Evolutionary conservation across 2,888 invertebrate genomes (phyloP), one percentile per base, ranked within the genome.

Genomic region (Hemistola chrysoprasaria): DNA sequence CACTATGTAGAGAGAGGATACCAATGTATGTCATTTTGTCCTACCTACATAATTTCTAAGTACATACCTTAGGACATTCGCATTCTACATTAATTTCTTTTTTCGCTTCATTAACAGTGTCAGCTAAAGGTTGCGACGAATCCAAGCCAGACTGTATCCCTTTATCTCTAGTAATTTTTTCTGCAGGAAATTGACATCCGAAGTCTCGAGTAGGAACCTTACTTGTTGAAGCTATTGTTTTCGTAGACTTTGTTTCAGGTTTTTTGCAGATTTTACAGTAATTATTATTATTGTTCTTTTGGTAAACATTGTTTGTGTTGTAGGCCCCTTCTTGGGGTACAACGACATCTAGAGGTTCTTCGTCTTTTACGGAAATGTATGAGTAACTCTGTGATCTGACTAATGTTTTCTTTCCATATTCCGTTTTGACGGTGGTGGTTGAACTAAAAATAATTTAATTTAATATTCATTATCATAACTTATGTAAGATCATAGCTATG

Each of bases 141-240:
- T n/a, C n/a, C n/a, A n/a, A n/a, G n/a, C n/a, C 41, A 29, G 35
- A 47, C 31, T 50, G 49, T n/a, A 44, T 40, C 20, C 23, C 37
- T n/a, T 50, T 26, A 4, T n/a, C 30, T 41, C 47, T 53, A 8
- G 40, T 27, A 22, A 21, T 9, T 7, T 30, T 40, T 42, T 42
- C 32, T 31, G 35, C 48, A 9, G 44, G 35, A 48, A 42, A 59
- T 42, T 64, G 56, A 38, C 56, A 61, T 16, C 44, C 25, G 21
- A 46, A 31, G 8, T 29, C 32, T 11, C 35, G 23, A 8, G 5
- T 21, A 8, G 24, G 4, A 8, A 8, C n/a, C 1, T 24, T 24
- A 8, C 4, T n/a, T n/a, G 8, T 24, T 24, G 24, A 24, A 8
- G 1, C 8, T 9, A 8, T 2, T 24, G 9, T 24, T 24, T n/a